Conservation (phyloP, 2,797 vertebrate genomes). For the Knipowitschia caucasica region DNA sequence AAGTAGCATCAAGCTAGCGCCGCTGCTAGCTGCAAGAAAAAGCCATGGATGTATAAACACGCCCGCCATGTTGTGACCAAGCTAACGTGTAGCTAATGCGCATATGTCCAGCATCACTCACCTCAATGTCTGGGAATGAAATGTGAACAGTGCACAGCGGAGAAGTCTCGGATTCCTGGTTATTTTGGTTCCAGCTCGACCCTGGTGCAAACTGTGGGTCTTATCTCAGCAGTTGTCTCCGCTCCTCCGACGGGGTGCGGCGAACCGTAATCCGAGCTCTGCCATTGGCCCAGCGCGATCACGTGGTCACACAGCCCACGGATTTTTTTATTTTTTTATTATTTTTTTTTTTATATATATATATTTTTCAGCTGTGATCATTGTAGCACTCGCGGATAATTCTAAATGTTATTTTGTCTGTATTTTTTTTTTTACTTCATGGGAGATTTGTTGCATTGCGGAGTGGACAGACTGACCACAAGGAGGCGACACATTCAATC, state of each 20-base stretch:
- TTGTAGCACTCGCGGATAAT: too few species aligned
- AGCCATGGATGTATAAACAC: slow-evolving; percentile 14
- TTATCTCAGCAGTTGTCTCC: slow-evolving; percentile 54
- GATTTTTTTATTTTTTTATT: too few species aligned
- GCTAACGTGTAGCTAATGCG: neutral
- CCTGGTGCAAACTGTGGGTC: slow-evolving; percentile 35
- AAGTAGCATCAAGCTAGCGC: slow-evolving; percentile 18
- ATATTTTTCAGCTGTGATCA: neutral
- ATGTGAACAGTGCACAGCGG: slow-evolving; percentile 21
- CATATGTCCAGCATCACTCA: slow-evolving; percentile 39
- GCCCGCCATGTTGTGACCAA: neutral
- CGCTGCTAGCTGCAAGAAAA: slow-evolving; percentile 8
- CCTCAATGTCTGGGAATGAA: slow-evolving; percentile 48
- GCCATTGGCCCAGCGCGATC: slow-evolving; percentile 26
- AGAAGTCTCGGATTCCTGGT: slow-evolving; percentile 21
- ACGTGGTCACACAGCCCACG: slow-evolving; percentile 10
- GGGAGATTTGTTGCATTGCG: neutral
- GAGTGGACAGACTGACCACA: neutral
- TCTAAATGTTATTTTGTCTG: too few species aligned
- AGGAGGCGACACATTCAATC: neutral
- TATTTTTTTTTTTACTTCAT: too few species aligned
- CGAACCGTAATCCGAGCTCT: slow-evolving; percentile 27
- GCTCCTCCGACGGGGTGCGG: slow-evolving; percentile 66
- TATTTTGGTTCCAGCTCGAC: slow-evolving; percentile 50
- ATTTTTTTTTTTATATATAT: neutral